Conservation (phyloP, 2,888 invertebrate genomes). For the Arge pagana region DNA sequence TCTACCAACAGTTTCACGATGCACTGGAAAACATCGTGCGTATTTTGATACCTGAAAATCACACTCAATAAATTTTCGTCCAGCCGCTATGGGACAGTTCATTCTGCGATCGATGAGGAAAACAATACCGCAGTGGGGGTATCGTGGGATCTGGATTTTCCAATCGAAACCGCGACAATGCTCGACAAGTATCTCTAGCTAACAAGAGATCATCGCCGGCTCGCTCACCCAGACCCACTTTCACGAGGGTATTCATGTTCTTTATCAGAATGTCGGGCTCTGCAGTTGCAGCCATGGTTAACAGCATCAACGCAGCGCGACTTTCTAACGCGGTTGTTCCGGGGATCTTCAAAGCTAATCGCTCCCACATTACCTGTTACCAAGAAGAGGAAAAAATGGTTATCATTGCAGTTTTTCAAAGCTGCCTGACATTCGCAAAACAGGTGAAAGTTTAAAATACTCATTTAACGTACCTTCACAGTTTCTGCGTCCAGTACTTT, state of each 20-base stretch:
- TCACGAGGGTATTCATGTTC: conserved; percentile 76
- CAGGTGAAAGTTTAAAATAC: not conserved
- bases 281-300: conserved; percentile 75
- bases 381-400: conserved; percentile 43
- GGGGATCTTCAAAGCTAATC: conserved; percentile 74
- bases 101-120: conserved; percentile 21
- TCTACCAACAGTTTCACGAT: conserved; percentile 60
- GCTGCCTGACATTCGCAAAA: not conserved
- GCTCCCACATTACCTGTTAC: conserved; percentile 79
- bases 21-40: conserved; percentile 63
- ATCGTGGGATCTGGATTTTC: conserved; percentile 51
- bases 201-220: conserved; percentile 62
- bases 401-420: not conserved
- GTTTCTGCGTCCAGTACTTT: conserved; percentile 42
- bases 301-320: conserved; percentile 73
- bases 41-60: conserved; percentile 56
- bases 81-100: conserved; percentile 1
- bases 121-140: conserved; percentile 47
- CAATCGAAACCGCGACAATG: conserved; percentile 61
- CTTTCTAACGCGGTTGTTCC: conserved; percentile 74
- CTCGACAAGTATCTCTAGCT: conserved; percentile 65
- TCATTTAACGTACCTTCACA: conserved; percentile 41
- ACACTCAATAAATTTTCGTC: conserved; percentile 18
- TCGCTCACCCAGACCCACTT: conserved; percentile 68
- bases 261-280: conserved; percentile 66